These are phyloP conservation scores for Craniophora ligustri DNA, from an alignment of 2,888 invertebrate species.

Conservation along the genomic window DNA sequence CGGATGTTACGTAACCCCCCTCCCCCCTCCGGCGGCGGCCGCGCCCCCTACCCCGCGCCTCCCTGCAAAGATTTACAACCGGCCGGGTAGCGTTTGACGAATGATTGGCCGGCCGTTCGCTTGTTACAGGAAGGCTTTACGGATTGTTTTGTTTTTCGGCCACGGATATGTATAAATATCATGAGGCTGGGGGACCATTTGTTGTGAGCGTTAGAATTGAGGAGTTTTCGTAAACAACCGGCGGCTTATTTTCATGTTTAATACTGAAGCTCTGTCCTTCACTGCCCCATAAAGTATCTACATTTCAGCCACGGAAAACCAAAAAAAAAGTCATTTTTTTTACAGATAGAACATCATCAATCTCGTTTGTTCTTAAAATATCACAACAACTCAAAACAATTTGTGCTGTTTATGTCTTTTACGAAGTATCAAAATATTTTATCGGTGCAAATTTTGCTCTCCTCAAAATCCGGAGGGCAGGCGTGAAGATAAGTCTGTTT, in stretches of 20 bases:
- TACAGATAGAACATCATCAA: too few relatives aligned
- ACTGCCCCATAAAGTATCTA: not conserved
- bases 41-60: constrained; percentile 51
- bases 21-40: constrained; percentile 49
- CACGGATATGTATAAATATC: constrained; percentile 57
- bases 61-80: constrained; percentile 81
- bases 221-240: constrained; percentile 27
- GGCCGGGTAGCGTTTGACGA: constrained; percentile 81
- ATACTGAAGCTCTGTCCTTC: not conserved
- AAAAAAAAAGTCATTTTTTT: too few relatives aligned
- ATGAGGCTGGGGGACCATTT: constrained; percentile 25
- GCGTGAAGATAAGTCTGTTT: constrained; percentile 31
- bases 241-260: not conserved
- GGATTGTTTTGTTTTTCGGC: constrained; percentile 72
- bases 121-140: constrained; percentile 71
- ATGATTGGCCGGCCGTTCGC: constrained; percentile 82
- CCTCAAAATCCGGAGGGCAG: not conserved
- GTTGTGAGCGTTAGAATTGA: constrained; percentile 21
- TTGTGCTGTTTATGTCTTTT: not conserved
- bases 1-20: constrained; percentile 85
- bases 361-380: not conserved
- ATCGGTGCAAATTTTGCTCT: constrained; percentile 16
- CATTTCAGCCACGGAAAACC: too few relatives aligned
- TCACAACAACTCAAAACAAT: not conserved
- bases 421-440: not conserved